Conservation (phyloP, 2,797 vertebrate species). For the Buphagus erythrorhynchus region DNA sequence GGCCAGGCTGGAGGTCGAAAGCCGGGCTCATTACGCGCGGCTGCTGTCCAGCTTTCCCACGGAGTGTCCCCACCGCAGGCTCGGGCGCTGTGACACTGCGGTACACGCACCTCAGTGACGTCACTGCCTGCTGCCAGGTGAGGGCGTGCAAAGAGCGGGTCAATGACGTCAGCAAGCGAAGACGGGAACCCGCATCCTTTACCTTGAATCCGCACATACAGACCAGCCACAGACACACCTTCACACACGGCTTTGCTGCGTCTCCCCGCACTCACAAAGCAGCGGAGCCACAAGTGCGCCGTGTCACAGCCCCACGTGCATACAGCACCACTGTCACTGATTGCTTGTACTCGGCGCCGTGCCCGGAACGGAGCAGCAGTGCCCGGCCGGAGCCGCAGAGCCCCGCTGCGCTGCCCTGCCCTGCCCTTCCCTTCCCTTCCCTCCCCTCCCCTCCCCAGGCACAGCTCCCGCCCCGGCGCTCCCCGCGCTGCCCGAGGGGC, state of each 20-base stretch:
- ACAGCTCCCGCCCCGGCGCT: too few relatives aligned
- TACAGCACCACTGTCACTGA: rapidly evolving
- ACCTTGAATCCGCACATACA: rapidly evolving
- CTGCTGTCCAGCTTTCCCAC: neutral
- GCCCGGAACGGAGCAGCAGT: too few relatives aligned
- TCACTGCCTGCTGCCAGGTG: rapidly evolving
- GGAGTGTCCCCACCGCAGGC: rapidly evolving
- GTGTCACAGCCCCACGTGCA: rapidly evolving
- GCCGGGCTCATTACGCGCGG: rapidly evolving
- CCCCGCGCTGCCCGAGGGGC: too few relatives aligned
- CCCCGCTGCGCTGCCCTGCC: too few relatives aligned
- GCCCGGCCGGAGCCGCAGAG: too few relatives aligned
- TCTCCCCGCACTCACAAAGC: neutral
- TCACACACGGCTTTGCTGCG: rapidly evolving
- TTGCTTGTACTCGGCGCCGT: rapidly evolving
- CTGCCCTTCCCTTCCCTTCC: too few relatives aligned
- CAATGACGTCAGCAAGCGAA: rapidly evolving
- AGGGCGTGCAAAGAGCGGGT: rapidly evolving
- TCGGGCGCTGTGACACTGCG: rapidly evolving
- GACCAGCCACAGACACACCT: rapidly evolving
- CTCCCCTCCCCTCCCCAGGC: too few relatives aligned
- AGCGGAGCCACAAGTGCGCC: rapidly evolving
- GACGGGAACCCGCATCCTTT: rapidly evolving
- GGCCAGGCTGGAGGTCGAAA: neutral
- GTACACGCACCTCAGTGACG: rapidly evolving